phyloP scores from a whole-genome alignment of 2,113 vertebrate species.

The Oncorhynchus keta region DNA sequence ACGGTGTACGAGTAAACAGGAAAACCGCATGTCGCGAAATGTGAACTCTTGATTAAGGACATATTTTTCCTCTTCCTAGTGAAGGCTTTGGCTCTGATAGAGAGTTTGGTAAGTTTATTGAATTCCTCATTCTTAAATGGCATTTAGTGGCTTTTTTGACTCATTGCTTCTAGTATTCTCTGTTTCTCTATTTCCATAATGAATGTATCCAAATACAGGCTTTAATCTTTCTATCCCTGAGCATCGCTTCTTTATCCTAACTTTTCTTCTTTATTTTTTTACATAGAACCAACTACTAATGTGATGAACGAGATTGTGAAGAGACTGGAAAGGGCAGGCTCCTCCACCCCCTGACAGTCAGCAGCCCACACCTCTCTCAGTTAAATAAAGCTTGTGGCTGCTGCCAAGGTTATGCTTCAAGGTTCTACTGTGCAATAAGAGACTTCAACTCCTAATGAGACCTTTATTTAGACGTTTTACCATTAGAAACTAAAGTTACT shows the following conservation, averaged over 20 bases:
- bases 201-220: too few species aligned
- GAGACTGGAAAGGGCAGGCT: neutral
- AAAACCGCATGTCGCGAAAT: constrained; percentile 17
- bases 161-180: too few species aligned
- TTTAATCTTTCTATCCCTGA: too few species aligned
- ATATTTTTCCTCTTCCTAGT: neutral
- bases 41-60: constrained; percentile 14
- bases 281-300: too few species aligned
- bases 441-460: constrained; percentile 23
- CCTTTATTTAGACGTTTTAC: constrained; percentile 23
- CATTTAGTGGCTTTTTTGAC: neutral
- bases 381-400: constrained; percentile 13
- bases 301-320: too few species aligned
- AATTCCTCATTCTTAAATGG: neutral
- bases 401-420: constrained; percentile 25
- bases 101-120: neutral
- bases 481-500: neutral
- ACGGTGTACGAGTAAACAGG: neutral
- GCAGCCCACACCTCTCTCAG: constrained; percentile 9
- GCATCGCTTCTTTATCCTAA: too few species aligned
- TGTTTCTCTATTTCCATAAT: too few species aligned
- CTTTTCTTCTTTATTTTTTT: too few species aligned
- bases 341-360: constrained; percentile 1
- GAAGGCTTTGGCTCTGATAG: constrained; percentile 7
- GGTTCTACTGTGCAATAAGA: constrained; percentile 14